These are phyloP conservation scores for Cephalopterus ornatus DNA, from an alignment of 2,113 vertebrate genomes.

Conservation along the genomic window DNA sequence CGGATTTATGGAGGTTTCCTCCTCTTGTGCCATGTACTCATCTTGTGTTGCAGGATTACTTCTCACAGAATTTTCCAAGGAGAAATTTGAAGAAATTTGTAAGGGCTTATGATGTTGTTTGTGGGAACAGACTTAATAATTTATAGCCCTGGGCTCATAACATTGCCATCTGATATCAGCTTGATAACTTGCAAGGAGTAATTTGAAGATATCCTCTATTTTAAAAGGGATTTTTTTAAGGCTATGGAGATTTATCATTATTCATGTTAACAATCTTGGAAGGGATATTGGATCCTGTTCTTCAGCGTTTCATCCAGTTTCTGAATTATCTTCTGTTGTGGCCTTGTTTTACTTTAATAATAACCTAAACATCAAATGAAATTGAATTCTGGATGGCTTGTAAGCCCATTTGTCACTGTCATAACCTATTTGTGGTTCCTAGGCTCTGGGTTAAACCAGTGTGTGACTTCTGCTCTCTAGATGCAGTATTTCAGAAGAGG, in stretches of 20 bases:
- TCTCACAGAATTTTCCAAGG: not conserved
- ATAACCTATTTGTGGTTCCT: not conserved
- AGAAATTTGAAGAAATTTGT: not conserved
- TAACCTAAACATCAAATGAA: not conserved
- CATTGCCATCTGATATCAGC: not conserved
- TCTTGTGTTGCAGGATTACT: not conserved
- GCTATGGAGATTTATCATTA: not conserved
- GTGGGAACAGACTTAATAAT: not conserved
- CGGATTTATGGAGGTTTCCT: not conserved
- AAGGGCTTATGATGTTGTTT: not conserved
- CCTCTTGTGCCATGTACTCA: rapidly evolving
- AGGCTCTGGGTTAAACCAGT: not conserved
- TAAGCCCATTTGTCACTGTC: not conserved
- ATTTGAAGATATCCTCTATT: not conserved
- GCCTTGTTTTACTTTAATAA: not conserved
- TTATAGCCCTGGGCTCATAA: not conserved
- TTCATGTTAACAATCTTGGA: constrained; percentile 5
- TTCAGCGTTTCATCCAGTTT: not conserved
- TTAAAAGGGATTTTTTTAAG: not conserved
- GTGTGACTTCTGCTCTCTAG: not conserved
- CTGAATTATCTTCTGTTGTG: not conserved
- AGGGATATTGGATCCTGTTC: not conserved
- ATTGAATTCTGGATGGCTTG: not conserved
- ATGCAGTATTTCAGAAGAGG: not conserved
- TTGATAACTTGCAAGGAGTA: not conserved